phyloP scores from a whole-genome alignment of 2,888 invertebrate species.

The Sphinx pinastri region DNA sequence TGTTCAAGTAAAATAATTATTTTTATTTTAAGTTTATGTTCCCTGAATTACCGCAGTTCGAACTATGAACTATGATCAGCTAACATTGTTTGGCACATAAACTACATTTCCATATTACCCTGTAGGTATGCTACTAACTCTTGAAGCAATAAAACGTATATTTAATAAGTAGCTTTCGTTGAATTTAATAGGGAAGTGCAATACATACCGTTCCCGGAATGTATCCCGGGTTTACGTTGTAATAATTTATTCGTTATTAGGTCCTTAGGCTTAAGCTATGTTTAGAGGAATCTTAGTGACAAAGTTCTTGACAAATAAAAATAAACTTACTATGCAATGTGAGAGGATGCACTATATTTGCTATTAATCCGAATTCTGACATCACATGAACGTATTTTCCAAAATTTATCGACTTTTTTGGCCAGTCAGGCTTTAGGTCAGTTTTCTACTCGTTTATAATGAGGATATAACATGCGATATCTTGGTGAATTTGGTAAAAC shows the following conservation, averaged over 20 bases:
- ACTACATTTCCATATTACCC: constrained; percentile 15
- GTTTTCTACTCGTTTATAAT: not conserved
- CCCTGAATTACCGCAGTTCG: not conserved
- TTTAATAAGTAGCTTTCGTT: constrained; percentile 23
- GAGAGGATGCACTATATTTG: no score
- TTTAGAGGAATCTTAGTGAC: not conserved
- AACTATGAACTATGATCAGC: not conserved
- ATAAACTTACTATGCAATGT: not conserved
- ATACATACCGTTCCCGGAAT: constrained; percentile 6
- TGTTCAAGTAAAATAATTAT: no score
- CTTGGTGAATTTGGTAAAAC: not conserved
- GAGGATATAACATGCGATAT: not conserved
- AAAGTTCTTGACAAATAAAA: not conserved
- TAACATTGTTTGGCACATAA: constrained; percentile 10
- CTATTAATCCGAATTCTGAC: no score
- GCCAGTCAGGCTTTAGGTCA: no score
- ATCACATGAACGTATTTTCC: no score
- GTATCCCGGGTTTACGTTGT: constrained; percentile 13
- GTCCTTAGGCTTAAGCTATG: not conserved
- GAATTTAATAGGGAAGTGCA: constrained; percentile 21
- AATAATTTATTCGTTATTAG: constrained; percentile 24
- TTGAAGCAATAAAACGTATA: constrained; percentile 11
- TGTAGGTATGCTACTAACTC: not conserved
- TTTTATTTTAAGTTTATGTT: no score
- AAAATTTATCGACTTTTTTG: not conserved